Evolutionary conservation across 2,113 vertebrate genomes (phyloP), one percentile per base, ranked within the genome.

Genomic region (Rutilus rutilus): DNA sequence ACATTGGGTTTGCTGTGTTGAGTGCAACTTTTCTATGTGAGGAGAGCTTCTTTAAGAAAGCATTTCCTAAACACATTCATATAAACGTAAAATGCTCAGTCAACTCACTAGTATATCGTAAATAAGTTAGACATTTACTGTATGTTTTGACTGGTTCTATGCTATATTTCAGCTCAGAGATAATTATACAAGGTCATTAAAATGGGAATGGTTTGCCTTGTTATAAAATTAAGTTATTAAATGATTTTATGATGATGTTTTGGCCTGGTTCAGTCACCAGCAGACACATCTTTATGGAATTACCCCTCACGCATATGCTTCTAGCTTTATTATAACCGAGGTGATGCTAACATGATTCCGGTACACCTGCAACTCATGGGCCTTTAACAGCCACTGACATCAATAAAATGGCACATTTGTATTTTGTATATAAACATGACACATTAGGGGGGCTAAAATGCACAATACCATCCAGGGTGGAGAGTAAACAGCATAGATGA

Each of bases 401-500:
- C 74, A 81, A 84, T 86, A 79, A 77, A 83, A 73, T 15, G 45
- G 27, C 27, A 17, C 50, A 17, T 69, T 27, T 82, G 67, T 57
- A 9, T 82, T 67, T 71, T 60, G 30, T 77, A 19, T 59, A 59
- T 47, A 76, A 82, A 69, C 64, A 86, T 62, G n/a, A 47, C 85
- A 47, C 52, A 78, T 86, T 82, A 88, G 69, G 60, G 50, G 78
- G 79, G 45, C 52, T 33, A 11, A 30, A 74, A 19, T 21, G 36
- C 42, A 64, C 79, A 84, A 71, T 83, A 11, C 81, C 36, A 71
- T 54, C 79, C 50, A 33, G 65, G 17, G 59, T 42, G 12, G 7
- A 25, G 45, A 62, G 78, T 52, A 77, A 87, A 78, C 82, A 77
- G 59, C n/a, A 54, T 47, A 39, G 62, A 33, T 69, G 33, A 79